These are phyloP conservation scores for Mesocricetus auratus DNA, from an alignment of 2,113 vertebrate species.

Conservation along the genomic window DNA sequence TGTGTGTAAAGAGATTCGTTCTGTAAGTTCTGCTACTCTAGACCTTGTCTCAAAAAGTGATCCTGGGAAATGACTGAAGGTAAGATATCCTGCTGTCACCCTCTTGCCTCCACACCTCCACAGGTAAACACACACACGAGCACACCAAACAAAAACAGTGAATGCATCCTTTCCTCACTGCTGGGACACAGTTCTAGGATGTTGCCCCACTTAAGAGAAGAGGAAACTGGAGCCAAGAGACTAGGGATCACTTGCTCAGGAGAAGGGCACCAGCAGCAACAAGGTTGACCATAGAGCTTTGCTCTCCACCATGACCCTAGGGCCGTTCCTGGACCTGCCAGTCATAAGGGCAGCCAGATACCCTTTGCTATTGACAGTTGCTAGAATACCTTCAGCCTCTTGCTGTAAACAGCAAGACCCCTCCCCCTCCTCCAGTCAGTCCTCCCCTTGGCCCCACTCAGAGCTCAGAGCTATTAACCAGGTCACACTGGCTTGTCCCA, in stretches of 20 bases:
- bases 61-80: background rate
- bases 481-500: slow-evolving; percentile 88
- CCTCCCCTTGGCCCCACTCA: slow-evolving; percentile 64
- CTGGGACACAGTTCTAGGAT: background rate
- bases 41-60: background rate
- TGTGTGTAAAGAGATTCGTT: background rate
- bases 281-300: background rate
- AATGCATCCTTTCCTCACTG: background rate
- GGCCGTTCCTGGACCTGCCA: background rate
- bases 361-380: background rate
- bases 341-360: background rate
- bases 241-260: background rate
- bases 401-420: slow-evolving; percentile 22
- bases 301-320: background rate
- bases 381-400: background rate
- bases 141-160: background rate
- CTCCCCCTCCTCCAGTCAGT: background rate
- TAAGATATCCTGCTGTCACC: background rate
- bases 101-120: background rate
- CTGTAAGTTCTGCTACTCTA: background rate
- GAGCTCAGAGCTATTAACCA: slow-evolving; percentile 88
- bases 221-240: slow-evolving; percentile 27
- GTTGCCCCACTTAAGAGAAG: slow-evolving; percentile 11
- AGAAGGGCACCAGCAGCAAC: slow-evolving; percentile 23
- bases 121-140: background rate